These are phyloP conservation scores for Oceanodroma tethys DNA, from an alignment of 2,113 vertebrate species.

Conservation along the genomic window DNA sequence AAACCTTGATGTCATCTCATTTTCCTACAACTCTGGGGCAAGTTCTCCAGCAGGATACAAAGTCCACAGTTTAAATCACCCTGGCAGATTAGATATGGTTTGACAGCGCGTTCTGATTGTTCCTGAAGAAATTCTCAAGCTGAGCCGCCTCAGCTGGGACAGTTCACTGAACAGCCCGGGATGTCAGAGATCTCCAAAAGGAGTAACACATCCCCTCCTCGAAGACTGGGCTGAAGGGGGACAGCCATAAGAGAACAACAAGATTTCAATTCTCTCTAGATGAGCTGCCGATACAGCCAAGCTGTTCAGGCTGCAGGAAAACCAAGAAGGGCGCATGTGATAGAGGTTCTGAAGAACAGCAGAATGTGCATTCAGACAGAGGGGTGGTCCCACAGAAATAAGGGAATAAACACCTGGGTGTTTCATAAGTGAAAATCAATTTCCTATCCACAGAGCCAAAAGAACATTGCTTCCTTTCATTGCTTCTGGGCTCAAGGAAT, in stretches of 20 bases:
- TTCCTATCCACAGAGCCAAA: neutral
- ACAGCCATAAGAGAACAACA: rapidly evolving
- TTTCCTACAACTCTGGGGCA: neutral
- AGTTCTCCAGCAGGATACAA: neutral
- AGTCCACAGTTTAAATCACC: neutral
- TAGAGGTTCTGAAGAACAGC: neutral
- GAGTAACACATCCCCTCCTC: neutral
- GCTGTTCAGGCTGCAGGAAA: neutral
- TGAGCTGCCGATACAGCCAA: neutral
- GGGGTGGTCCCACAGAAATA: neutral
- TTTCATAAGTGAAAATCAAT: neutral
- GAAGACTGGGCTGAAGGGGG: rapidly evolving
- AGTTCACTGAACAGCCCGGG: neutral
- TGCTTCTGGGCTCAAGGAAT: neutral
- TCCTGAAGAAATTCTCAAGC: neutral
- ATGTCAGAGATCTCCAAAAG: neutral
- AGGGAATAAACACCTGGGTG: neutral
- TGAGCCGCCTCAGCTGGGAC: neutral
- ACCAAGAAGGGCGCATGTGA: neutral
- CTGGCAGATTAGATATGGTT: neutral
- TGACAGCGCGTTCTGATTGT: neutral
- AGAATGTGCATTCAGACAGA: rapidly evolving
- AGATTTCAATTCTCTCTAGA: neutral
- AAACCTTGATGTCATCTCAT: neutral
- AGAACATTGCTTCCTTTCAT: neutral